phyloP scores from a whole-genome alignment of 2,113 vertebrate species.

The Clarias magur region DNA sequence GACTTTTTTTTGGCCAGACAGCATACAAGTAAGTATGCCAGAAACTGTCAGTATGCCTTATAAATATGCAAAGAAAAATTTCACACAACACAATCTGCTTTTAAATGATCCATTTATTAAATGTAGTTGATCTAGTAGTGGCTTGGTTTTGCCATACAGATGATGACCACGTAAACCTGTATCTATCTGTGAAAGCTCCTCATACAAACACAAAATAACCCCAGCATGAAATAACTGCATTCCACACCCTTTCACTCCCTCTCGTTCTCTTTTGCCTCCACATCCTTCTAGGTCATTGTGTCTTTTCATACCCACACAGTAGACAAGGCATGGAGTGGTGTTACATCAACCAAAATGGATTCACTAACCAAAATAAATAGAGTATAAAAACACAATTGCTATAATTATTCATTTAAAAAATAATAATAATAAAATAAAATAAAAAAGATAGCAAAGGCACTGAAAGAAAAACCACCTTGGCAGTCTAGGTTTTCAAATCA shows the following conservation, averaged over 20 bases:
- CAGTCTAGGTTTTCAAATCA: slow-evolving; percentile 71
- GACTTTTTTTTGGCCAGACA: too few species aligned
- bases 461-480: slow-evolving; percentile 67
- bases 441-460: slow-evolving; percentile 76
- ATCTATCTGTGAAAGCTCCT: neutral
- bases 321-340: slow-evolving; percentile 59
- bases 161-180: neutral
- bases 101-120: slow-evolving; percentile 73
- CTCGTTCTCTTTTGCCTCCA: slow-evolving; percentile 11
- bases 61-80: neutral
- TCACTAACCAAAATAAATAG: slow-evolving; percentile 96
- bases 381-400: slow-evolving; percentile 88
- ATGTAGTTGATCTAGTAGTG: slow-evolving; percentile 68
- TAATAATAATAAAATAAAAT: slow-evolving; percentile 57
- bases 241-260: slow-evolving; percentile 26
- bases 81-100: slow-evolving; percentile 34
- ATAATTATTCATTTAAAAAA: slow-evolving; percentile 85
- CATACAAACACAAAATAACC: slow-evolving; percentile 48
- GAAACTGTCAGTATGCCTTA: neutral
- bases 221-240: slow-evolving; percentile 64
- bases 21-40: neutral
- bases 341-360: slow-evolving; percentile 81
- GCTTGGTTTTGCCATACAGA: slow-evolving; percentile 63
- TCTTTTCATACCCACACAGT: slow-evolving; percentile 53
- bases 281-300: slow-evolving; percentile 49